Base-by-base conservation (phyloP, 2,113 vertebrate genomes). In the Sitta europaea region DNA sequence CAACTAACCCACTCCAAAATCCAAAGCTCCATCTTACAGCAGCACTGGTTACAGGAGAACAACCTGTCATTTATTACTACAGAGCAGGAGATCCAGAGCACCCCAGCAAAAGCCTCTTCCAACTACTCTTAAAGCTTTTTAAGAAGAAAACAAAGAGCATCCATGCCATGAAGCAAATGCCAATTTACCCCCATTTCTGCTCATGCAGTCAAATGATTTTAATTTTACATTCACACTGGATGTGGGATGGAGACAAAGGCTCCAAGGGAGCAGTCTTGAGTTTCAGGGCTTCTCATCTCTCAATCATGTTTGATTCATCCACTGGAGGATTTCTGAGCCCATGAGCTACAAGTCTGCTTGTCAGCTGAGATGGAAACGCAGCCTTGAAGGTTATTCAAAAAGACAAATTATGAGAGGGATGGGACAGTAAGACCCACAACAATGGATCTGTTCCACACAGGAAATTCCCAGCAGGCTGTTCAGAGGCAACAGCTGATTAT, bases 351-450 rank as follows among this genome's bases (percentile, higher is more conserved):
- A 23, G 23, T 16, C 22, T 54, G 21, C 28, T 51, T 71, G 66
- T 2, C 0, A 0, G 53, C 19, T 2, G 9, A 53, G 40, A 29
- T 15, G 61, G 55, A 61, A 75, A 47, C 47, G 35, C 74, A 83
- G 25, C 50, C 86, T 14, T 13, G 29, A 31, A 83, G 58, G n/a
- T 86, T 73, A 35, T 36, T 80, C 40, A 57, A 27, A 83, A 68
- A 24, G 51, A 31, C 45, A 75, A 47, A 88, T 40, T 29, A 54
- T 4, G 17, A 86, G 43, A 50, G 8, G 13, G 28, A 63, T 67
- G 68, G 63, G 22, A 70, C 53, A 93, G 5, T 5, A 54, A 78
- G 23, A 70, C 13, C 23, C 74, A 55, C 12, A 20, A 14, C 33
- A 71, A 20, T 2, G 38, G 70, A 0, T 54, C 12, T 53, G 65